Evolutionary conservation across 2,797 vertebrate genomes (phyloP), one percentile per base, ranked within the genome.

Genomic region (Anomalospiza imberbis): DNA sequence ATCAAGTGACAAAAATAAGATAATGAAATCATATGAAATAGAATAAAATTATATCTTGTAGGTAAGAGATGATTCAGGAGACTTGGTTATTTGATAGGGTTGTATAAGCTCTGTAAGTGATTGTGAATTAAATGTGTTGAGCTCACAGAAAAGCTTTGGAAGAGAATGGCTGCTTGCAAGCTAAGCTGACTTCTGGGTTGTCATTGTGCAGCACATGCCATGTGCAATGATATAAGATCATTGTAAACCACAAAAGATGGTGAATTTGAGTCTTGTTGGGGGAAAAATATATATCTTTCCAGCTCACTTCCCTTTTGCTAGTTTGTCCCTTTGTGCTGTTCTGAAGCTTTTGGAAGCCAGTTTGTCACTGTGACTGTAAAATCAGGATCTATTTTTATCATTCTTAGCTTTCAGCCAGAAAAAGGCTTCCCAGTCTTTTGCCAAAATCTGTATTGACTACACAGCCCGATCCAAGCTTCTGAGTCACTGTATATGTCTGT

Each of bases 1-100:
- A 98, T 98, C 87, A 83, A 97, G 96, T 97, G 97, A 98, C 97
- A 98, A 98, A 98, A 98, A 97, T 96, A 92, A 97, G 98, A 98
- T 97, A 98, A 98, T 97, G 98, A 98, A 97, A 97, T 98, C 96
- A 97, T 96, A 97, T 72, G 95, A 96, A 97, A 92, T 85, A 96
- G 97, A 98, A 97, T 97, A 97, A 97, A 98, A 98, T 98, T 97
- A 96, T 97, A 97, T 97, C 96, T 98, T 97, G 96, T 97, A 96
- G 96, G 97, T 97, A 97, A 98, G 95, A 85, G 40, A 90, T 95
- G 95, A 96, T 97, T 97, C 95, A 47, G 94, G 84, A 96, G 86
- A 96, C 90, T 91, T 91, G 88, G 91, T 97, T 97, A 96, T 98
- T 98, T 98, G 95, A 84, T 95, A 89, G 94, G 93, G 38, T 85